Evolutionary conservation across 2,113 vertebrate genomes (phyloP), one percentile per base, ranked within the genome.

Genomic region (Sceloporus undulatus): DNA sequence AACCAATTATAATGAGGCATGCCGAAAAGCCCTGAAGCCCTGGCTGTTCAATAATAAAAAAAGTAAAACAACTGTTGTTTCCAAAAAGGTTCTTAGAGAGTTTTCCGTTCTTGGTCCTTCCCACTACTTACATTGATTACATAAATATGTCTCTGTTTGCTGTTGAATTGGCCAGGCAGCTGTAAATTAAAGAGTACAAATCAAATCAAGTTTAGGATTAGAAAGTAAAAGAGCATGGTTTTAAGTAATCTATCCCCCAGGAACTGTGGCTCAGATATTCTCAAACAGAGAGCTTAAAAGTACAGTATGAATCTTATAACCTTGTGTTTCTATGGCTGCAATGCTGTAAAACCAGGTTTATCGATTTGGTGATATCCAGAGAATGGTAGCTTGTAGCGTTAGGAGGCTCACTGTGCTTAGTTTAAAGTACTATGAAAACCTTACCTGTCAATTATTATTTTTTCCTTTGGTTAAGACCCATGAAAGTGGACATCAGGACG

Each of bases 1-100:
- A 98, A 98, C 97, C 95, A 97, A 98, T 98, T 98, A 97, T 98
- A 98, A 98, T 96, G 97, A 98, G n/a, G 97, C 97, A 97, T n/a
- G n/a, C 95, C 94, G 95, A 96, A 97, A 97, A 97, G 97, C n/a
- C 97, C 97, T 1, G 96, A 94, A 98, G 97, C 97, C 97, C 97
- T 96, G n/a, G 96, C 96, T 95, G 96, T 96, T 97, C 96, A 96
- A 97, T 97, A 98, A 97, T n/a, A 98, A 97, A 97, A 97, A 97
- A 97, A 97, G 96, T 97, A 98, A 95, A 97, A 95, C 97, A 97
- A 97, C 96, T 97, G 95, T 96, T n/a, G n/a, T 97, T 97, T 96
- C 97, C 96, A 96, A 96, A 96, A 97, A 97, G 97, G 96, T 97
- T 97, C 96, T n/a, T 96, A 92, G 96, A 96, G 96, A 96, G 97